These are phyloP conservation scores for Clavelina lepadiformis DNA, from an alignment of 23 tunicate species.

Conservation along the genomic window DNA sequence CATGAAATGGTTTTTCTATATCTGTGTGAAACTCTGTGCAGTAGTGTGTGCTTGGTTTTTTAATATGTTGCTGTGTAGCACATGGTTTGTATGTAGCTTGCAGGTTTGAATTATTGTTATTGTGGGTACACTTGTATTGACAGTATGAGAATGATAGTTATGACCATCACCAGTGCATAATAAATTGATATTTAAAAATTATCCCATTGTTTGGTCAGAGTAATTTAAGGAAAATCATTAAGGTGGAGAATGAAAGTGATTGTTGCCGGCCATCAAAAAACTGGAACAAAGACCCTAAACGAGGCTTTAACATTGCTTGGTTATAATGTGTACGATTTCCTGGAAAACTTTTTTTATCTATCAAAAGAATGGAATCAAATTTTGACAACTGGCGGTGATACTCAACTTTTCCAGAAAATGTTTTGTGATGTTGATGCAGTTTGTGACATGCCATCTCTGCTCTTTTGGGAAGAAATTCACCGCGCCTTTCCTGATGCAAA, in stretches of 20 bases:
- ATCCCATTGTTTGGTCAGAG: no score
- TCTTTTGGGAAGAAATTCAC: slow-evolving; percentile 19
- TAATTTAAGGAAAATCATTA: no score
- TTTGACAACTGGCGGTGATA: slow-evolving; percentile 1
- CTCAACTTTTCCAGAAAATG: slow-evolving; percentile 10
- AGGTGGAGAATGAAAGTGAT: slow-evolving; percentile 23
- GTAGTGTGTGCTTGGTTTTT: no score
- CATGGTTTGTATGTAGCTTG: no score
- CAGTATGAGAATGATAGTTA: no score
- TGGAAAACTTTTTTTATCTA: slow-evolving; percentile 10
- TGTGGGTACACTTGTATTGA: no score
- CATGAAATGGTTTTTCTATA: no score
- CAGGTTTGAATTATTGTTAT: no score
- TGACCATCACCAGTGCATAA: no score
- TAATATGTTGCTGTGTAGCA: no score
- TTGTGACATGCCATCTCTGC: slow-evolving; percentile 12
- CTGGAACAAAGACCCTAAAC: slow-evolving; percentile 18
- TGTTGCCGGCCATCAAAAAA: slow-evolving; percentile 27
- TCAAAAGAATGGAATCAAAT: slow-evolving; percentile 10
- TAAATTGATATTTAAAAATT: no score
- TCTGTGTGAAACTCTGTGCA: no score
- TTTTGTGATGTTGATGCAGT: slow-evolving; percentile 13
- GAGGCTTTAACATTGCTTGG: slow-evolving; percentile 8
- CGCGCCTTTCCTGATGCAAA: slow-evolving; percentile 23
- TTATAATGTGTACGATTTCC: slow-evolving; percentile 18